Evolutionary conservation across 2,113 vertebrate genomes (phyloP).

Genomic region (Dissostichus mawsoni): DNA sequence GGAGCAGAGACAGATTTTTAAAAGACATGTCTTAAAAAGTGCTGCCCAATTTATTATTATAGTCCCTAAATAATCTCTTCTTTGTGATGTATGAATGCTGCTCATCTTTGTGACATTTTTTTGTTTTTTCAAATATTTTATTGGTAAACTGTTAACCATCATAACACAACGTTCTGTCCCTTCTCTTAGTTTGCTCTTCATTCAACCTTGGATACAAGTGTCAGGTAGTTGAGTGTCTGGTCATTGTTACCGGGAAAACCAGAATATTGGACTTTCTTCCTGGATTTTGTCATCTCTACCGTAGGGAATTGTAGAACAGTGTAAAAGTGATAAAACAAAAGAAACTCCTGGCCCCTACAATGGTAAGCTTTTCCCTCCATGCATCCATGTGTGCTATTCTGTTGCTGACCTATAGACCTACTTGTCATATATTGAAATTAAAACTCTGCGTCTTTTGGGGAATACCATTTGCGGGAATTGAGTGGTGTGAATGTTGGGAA

Average conservation of each 20-base stretch:
- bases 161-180: not conserved
- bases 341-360: not conserved
- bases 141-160: not conserved
- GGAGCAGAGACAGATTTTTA: not conserved
- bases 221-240: not conserved
- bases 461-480: slow-evolving; percentile 5
- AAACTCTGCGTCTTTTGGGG: not conserved
- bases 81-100: not conserved
- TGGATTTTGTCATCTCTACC: not conserved
- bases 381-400: not conserved
- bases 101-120: not conserved
- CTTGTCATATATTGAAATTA: not conserved
- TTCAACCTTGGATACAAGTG: too few species aligned
- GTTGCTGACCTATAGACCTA: slow-evolving; percentile 1
- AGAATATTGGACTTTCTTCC: not conserved
- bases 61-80: not conserved
- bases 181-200: not conserved
- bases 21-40: not conserved
- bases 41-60: not conserved
- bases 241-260: not conserved
- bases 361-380: not conserved
- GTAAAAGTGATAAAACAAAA: not conserved
- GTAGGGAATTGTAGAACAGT: not conserved
- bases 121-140: not conserved
- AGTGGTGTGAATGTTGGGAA: slow-evolving; percentile 1